phyloP scores from a whole-genome alignment of 1,140 invertebrate species.

The Achroia grisella region DNA sequence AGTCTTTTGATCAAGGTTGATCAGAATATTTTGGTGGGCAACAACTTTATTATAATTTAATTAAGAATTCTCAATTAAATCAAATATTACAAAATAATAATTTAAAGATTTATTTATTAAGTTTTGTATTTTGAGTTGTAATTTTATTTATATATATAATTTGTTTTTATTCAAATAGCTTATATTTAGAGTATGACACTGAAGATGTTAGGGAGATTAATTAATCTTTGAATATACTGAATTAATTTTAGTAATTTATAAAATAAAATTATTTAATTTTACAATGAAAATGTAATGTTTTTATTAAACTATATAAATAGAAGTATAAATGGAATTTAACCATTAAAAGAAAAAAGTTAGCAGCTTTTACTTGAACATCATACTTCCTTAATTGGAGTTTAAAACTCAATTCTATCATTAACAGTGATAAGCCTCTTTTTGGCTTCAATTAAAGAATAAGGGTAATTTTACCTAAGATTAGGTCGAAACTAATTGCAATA shows the following conservation, averaged over 20 bases:
- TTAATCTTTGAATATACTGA: slow-evolving; percentile 39
- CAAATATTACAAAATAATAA: slow-evolving; percentile 51
- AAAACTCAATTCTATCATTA: slow-evolving; percentile 69
- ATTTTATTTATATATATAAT: slow-evolving; percentile 51
- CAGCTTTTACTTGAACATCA: slow-evolving; percentile 53
- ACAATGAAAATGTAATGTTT: slow-evolving; percentile 57
- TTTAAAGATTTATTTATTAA: slow-evolving; percentile 68
- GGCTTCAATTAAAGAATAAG: slow-evolving; percentile 74
- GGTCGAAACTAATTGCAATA: slow-evolving; percentile 76
- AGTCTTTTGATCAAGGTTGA: slow-evolving; percentile 65
- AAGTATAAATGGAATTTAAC: slow-evolving; percentile 70
- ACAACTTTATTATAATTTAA: slow-evolving; percentile 37
- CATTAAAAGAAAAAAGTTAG: slow-evolving; percentile 71
- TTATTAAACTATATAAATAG: slow-evolving; percentile 75
- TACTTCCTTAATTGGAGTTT: slow-evolving; percentile 65
- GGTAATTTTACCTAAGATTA: slow-evolving; percentile 69
- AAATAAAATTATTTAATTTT: slow-evolving; percentile 68
- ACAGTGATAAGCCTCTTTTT: slow-evolving; percentile 76
- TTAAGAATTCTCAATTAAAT: slow-evolving; percentile 35
- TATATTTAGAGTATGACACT: slow-evolving; percentile 74
- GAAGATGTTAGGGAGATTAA: slow-evolving; percentile 72
- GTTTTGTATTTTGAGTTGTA: slow-evolving; percentile 56
- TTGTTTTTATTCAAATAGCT: slow-evolving; percentile 72
- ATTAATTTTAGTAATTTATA: no score
- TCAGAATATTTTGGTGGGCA: slow-evolving; percentile 62